Conservation (phyloP, 1,140 invertebrate genomes). For the Trichoplusia ni region DNA sequence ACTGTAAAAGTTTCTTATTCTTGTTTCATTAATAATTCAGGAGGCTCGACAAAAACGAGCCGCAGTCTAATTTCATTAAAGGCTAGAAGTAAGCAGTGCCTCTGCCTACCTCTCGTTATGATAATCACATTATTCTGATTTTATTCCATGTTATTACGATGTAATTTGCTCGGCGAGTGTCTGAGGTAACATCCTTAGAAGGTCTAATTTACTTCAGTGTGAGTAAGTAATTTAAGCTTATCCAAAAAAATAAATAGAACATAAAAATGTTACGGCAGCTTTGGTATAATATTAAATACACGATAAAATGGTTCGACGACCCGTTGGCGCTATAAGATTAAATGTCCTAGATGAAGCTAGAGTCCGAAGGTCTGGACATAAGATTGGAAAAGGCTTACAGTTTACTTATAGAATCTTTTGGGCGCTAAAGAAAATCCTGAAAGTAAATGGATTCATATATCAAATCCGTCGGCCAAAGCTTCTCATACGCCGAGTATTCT, state of each 20-base stretch:
- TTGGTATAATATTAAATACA: neutral
- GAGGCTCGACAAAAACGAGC: constrained; percentile 14
- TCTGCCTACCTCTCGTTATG: constrained; percentile 2
- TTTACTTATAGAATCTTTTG: neutral
- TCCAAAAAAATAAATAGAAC: neutral
- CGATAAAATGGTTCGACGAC: neutral
- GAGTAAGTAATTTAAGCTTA: no score
- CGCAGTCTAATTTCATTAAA: constrained; percentile 19
- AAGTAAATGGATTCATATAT: constrained; percentile 6
- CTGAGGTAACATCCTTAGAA: neutral
- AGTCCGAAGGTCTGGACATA: neutral
- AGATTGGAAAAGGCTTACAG: constrained; percentile 1
- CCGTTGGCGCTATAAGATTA: neutral
- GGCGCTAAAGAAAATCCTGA: neutral
- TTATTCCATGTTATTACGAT: constrained; percentile 4
- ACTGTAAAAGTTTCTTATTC: constrained; percentile 21
- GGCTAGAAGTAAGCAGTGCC: constrained; percentile 11
- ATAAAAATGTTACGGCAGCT: neutral
- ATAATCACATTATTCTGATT: constrained; percentile 11
- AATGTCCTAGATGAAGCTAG: neutral
- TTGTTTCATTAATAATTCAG: constrained; percentile 26
- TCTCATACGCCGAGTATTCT: neutral
- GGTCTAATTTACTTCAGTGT: no score
- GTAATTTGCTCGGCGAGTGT: neutral
- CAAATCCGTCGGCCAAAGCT: neutral